Percentiles rank a stretch among this genome's conserved stretches.
Evolutionary conservation across 1,140 invertebrate species (phyloP).

Genomic region (Brachionus rubens): DNA sequence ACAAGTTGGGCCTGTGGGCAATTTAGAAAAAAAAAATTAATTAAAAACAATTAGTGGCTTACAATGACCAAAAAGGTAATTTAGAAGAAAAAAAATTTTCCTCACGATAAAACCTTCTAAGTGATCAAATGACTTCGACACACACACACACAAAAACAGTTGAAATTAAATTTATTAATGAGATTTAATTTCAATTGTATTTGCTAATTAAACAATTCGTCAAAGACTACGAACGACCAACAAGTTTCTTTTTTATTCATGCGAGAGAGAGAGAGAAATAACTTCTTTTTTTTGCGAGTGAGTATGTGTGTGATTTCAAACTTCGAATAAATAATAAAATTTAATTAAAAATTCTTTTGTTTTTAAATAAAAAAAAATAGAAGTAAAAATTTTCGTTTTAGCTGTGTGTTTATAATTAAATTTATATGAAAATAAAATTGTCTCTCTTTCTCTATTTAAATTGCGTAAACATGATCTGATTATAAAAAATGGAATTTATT

Average conservation of each 20-base stretch:
- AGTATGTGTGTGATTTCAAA: too few relatives aligned
- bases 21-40: too few relatives aligned
- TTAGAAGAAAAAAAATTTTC: neutral
- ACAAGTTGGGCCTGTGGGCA: too few relatives aligned
- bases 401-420: neutral
- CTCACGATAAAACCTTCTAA: slow-evolving; percentile 7
- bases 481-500: neutral
- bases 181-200: slow-evolving; percentile 43
- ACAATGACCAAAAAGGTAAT: neutral
- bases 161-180: slow-evolving; percentile 39
- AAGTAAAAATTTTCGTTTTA: too few relatives aligned
- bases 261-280: neutral
- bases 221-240: slow-evolving; percentile 35
- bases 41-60: too few relatives aligned
- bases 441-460: neutral
- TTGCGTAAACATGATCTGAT: slow-evolving; percentile 14
- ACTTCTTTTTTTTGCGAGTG: too few relatives aligned
- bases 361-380: too few relatives aligned
- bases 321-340: too few relatives aligned
- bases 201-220: slow-evolving; percentile 45
- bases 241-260: slow-evolving; percentile 21
- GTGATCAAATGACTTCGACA: slow-evolving; percentile 23
- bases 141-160: neutral
- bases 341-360: too few relatives aligned
- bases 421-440: neutral